A percentile compares a stretch with the other conserved stretches of the same genome.
These are phyloP conservation scores for Pyrgilauda ruficollis DNA, from an alignment of 2,113 vertebrate species.

Conservation along the genomic window DNA sequence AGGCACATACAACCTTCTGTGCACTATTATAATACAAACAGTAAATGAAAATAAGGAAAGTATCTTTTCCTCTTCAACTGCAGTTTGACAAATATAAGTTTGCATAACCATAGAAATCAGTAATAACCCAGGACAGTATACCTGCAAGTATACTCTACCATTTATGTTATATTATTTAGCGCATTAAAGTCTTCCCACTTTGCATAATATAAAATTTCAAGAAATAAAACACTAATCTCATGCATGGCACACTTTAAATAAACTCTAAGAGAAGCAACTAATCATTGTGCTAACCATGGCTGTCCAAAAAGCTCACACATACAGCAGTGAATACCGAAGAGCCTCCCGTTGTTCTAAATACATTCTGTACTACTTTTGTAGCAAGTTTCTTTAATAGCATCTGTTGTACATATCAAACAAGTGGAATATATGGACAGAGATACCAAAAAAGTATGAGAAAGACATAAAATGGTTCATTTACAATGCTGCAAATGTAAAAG, in stretches of 20 bases:
- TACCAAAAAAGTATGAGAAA: conserved; percentile 70
- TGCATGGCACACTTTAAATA: conserved; percentile 62
- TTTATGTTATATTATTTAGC: conserved; percentile 30
- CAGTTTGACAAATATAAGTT: background rate
- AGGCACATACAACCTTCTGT: background rate
- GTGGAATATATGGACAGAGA: conserved; percentile 47
- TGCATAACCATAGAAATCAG: background rate
- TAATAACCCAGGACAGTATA: background rate
- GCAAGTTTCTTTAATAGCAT: conserved; percentile 60
- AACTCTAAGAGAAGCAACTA: conserved; percentile 59
- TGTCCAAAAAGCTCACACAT: conserved; percentile 42
- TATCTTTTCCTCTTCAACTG: background rate
- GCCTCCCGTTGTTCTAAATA: conserved; percentile 16
- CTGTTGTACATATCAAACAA: conserved; percentile 56
- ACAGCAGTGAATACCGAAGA: conserved; percentile 26
- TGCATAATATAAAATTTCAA: conserved; percentile 62
- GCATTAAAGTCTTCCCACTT: conserved; percentile 57
- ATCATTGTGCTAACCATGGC: conserved; percentile 61
- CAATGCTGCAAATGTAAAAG: conserved; percentile 70
- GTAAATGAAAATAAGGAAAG: background rate
- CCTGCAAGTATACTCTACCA: conserved; percentile 5
- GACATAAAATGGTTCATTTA: conserved; percentile 67
- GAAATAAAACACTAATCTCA: conserved; percentile 68
- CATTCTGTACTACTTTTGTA: conserved; percentile 29
- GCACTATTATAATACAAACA: background rate